phyloP scores from a whole-genome alignment of 2,797 vertebrate species.

The Acanthurus tractus region DNA sequence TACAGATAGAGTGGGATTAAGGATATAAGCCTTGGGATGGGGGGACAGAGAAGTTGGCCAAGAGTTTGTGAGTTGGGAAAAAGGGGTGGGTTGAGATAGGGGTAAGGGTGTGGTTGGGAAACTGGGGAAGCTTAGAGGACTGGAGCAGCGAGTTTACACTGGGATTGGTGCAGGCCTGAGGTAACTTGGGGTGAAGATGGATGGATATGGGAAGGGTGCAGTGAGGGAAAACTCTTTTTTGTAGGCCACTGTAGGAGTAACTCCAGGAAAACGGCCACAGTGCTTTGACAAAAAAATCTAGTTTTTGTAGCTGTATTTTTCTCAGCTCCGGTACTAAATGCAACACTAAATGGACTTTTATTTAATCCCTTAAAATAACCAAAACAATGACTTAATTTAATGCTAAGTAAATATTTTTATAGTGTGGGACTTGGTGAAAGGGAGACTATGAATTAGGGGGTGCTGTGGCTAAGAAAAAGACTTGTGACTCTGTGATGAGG shows the following conservation, averaged over 20 bases:
- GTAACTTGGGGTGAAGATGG: conserved; percentile 4
- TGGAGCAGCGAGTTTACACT: conserved; percentile 24
- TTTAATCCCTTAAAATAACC: conserved; percentile 31
- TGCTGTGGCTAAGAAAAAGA: conserved; percentile 22
- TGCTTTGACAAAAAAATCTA: neutral
- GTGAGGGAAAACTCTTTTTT: conserved; percentile 20
- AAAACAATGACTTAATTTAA: conserved; percentile 36
- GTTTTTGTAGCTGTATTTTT: conserved; percentile 8
- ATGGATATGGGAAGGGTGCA: conserved; percentile 11
- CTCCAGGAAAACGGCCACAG: neutral
- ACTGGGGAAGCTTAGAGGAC: conserved; percentile 1
- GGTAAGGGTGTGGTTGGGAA: conserved; percentile 44
- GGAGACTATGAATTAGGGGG: conserved; percentile 38
- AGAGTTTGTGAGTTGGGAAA: conserved; percentile 38
- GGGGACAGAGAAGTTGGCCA: conserved; percentile 49
- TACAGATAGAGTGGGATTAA: conserved; percentile 67
- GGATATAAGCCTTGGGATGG: conserved; percentile 46
- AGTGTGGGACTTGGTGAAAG: conserved; percentile 36
- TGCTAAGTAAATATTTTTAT: conserved; percentile 54
- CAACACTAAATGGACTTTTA: conserved; percentile 3
- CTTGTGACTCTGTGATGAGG: conserved; percentile 59
- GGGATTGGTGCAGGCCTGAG: conserved; percentile 11
- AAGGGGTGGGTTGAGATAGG: conserved; percentile 44
- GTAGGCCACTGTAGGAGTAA: conserved; percentile 7
- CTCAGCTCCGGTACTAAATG: conserved; percentile 12